Evolutionary conservation across 2,797 vertebrate species (phyloP).

Genomic region (Microctenopoma stevenorrisi): DNA sequence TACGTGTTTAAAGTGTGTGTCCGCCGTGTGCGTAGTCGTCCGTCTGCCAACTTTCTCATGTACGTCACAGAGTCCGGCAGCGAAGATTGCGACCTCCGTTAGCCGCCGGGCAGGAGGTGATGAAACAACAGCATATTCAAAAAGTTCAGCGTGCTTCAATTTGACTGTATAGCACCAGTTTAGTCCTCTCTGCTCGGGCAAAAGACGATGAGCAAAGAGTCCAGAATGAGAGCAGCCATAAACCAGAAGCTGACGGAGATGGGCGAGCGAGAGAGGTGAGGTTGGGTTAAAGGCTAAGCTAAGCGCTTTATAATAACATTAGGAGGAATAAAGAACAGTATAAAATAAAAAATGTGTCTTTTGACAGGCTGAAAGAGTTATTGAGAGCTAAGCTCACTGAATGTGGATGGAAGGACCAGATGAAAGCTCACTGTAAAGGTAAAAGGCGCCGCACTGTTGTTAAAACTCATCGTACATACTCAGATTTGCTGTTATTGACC

Average conservation of each 20-base stretch:
- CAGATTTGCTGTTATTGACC: neutral
- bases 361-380: constrained; percentile 92
- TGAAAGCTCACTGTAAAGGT: constrained; percentile 99
- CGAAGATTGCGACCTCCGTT: neutral
- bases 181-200: constrained; percentile 20
- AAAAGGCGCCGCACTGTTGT: constrained; percentile 35
- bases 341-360: neutral
- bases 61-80: constrained; percentile 7
- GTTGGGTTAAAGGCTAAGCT: neutral
- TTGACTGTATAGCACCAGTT: neutral
- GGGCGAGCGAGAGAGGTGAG: constrained; percentile 95
- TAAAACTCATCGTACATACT: neutral
- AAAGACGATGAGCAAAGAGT: constrained; percentile 92
- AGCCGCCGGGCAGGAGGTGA: constrained; percentile 2
- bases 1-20: neutral
- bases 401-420: constrained; percentile 98
- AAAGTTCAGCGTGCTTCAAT: neutral
- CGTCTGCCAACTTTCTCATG: constrained; percentile 4
- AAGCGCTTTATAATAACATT: too few relatives aligned
- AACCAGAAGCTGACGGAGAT: constrained; percentile 98
- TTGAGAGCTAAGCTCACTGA: constrained; percentile 96
- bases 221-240: constrained; percentile 93
- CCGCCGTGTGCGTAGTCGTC: neutral
- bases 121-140: neutral
- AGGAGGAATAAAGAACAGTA: too few relatives aligned